Percentiles rank a stretch among this genome's conserved stretches.
Evolutionary conservation across 2,797 vertebrate species (phyloP).

Genomic region (Hapalemur alaotrensis): DNA sequence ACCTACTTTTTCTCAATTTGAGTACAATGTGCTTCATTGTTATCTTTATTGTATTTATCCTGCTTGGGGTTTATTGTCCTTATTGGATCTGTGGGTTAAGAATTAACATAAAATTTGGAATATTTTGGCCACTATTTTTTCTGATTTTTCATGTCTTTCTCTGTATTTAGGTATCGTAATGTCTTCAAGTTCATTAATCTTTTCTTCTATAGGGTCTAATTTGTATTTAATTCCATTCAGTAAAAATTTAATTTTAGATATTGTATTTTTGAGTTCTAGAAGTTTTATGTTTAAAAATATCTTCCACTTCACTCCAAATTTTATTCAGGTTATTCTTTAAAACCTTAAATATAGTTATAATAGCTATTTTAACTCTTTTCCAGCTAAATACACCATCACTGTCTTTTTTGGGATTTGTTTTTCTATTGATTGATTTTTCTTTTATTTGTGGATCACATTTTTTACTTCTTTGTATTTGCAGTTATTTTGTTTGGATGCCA

Average conservation of each 20-base stretch:
- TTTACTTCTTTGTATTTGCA: not conserved
- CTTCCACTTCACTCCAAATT: not conserved
- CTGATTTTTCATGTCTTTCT: not conserved
- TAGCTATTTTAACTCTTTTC: not conserved
- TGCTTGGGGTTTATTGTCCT: not conserved
- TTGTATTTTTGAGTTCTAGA: not conserved
- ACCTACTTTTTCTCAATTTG: not conserved
- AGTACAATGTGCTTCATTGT: not conserved
- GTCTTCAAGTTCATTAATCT: not conserved
- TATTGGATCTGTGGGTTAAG: not conserved
- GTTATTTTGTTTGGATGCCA: not conserved
- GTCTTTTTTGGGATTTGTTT: not conserved
- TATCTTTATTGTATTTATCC: not conserved
- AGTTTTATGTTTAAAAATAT: not conserved
- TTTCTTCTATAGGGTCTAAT: not conserved
- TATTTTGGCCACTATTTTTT: not conserved
- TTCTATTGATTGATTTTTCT: not conserved
- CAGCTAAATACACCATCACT: not conserved
- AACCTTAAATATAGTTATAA: not conserved
- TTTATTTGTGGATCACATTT: not conserved
- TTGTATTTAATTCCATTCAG: not conserved
- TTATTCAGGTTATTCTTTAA: not conserved
- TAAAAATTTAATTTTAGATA: not conserved
- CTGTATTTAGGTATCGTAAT: not conserved
- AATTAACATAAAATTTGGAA: not conserved